Evolutionary conservation across 2,888 invertebrate genomes (phyloP).

Genomic region (Dilophus febrilis): DNA sequence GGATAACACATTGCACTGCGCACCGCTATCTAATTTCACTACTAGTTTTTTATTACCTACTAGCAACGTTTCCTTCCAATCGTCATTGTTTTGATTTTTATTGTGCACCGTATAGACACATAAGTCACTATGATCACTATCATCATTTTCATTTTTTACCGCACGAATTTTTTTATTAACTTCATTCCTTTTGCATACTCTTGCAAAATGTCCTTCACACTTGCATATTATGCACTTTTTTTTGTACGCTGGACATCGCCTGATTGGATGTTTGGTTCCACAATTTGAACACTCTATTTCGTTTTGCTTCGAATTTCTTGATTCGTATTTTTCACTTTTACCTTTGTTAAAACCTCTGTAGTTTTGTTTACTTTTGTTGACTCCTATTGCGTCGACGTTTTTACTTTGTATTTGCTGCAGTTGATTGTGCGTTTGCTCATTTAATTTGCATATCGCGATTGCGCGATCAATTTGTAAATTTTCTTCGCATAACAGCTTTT

Average conservation of each 20-base stretch:
- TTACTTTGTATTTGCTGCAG: background rate
- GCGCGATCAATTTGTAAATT: background rate
- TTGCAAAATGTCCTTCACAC: background rate
- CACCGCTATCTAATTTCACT: constrained; percentile 3
- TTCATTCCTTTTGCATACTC: constrained; percentile 6
- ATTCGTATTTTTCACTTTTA: too few species aligned
- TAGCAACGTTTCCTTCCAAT: background rate
- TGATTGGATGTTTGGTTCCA: background rate
- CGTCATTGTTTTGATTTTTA: too few species aligned
- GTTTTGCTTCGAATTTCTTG: too few species aligned
- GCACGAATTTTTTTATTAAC: too few species aligned
- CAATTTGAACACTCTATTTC: too few species aligned
- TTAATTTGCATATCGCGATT: background rate
- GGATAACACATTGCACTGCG: constrained; percentile 5
- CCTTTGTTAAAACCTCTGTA: background rate
- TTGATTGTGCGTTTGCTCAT: background rate
- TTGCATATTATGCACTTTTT: background rate
- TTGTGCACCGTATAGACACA: too few species aligned
- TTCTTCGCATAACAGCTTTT: background rate
- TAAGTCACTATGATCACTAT: too few species aligned
- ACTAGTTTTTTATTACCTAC: background rate
- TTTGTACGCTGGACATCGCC: background rate
- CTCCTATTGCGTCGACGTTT: background rate
- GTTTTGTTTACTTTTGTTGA: too few species aligned
- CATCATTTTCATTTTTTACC: too few species aligned